Evolutionary conservation across 2,797 vertebrate species (phyloP).

Genomic region (Leptoclinus maculatus): DNA sequence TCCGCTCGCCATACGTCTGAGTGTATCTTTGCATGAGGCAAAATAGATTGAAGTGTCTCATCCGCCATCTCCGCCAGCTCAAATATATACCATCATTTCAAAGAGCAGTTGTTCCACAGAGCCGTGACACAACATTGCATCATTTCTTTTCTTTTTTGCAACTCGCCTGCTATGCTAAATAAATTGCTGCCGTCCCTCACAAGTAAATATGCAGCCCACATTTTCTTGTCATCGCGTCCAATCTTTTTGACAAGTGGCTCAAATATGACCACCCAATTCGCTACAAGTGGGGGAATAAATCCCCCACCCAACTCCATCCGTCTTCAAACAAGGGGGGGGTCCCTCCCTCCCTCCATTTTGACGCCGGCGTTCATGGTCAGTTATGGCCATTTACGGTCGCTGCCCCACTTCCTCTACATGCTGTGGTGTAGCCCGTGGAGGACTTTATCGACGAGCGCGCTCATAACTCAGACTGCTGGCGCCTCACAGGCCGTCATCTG

Average conservation of each 20-base stretch:
- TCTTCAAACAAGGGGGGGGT: slow-evolving; percentile 27
- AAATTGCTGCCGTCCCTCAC: slow-evolving; percentile 35
- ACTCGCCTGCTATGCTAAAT: slow-evolving; percentile 47
- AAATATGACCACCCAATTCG: slow-evolving; percentile 60
- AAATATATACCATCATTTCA: slow-evolving; percentile 50
- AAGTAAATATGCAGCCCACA: slow-evolving; percentile 36
- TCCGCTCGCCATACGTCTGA: slow-evolving; percentile 16
- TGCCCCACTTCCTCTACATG: slow-evolving; percentile 44
- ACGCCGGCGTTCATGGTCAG: slow-evolving; percentile 54
- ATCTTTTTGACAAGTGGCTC: slow-evolving; percentile 62
- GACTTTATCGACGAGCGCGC: slow-evolving; percentile 62
- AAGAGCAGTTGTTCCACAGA: slow-evolving; percentile 45
- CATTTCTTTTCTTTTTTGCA: slow-evolving; percentile 54
- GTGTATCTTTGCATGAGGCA: slow-evolving; percentile 42
- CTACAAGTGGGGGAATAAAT: slow-evolving; percentile 48
- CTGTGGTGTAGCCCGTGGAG: slow-evolving; percentile 42
- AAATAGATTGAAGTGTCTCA: slow-evolving; percentile 54
- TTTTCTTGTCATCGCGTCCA: slow-evolving; percentile 60
- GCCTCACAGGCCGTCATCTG: slow-evolving; percentile 65
- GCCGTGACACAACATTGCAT: slow-evolving; percentile 61
- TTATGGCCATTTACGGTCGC: slow-evolving; percentile 64
- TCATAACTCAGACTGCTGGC: slow-evolving; percentile 69
- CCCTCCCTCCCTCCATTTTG: slow-evolving; percentile 34
- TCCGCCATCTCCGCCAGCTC: slow-evolving; percentile 10
- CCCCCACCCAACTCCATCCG: slow-evolving; percentile 33